Percentiles rank a stretch among this genome's conserved stretches.
Conservation (phyloP, 1,140 invertebrate species). For the Leucophenga varia region DNA sequence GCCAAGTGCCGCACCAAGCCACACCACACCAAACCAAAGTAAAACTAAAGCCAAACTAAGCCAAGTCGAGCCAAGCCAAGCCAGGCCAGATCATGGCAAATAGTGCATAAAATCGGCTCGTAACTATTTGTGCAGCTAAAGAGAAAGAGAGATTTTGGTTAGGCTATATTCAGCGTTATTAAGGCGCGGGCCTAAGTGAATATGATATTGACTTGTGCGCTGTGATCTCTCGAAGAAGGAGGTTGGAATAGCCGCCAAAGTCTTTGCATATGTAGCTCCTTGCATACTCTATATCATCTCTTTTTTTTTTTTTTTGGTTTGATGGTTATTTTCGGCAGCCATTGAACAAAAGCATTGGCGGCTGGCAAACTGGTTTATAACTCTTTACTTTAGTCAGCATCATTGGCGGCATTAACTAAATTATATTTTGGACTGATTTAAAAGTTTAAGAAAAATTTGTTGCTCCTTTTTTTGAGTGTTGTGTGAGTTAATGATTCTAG, state of each 20-base stretch:
- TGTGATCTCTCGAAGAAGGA: neutral
- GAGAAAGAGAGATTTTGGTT: too few relatives aligned
- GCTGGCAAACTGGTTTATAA: slow-evolving; percentile 40
- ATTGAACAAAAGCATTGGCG: slow-evolving; percentile 33
- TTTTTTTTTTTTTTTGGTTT: too few relatives aligned
- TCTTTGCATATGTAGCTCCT: too few relatives aligned
- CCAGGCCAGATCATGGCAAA: slow-evolving; percentile 26
- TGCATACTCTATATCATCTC: too few relatives aligned
- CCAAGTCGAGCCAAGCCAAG: slow-evolving; percentile 22
- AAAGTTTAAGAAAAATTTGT: too few relatives aligned
- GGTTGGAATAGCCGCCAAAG: neutral
- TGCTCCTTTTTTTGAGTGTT: too few relatives aligned
- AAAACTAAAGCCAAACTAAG: slow-evolving; percentile 2
- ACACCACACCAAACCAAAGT: too few relatives aligned
- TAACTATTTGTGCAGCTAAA: slow-evolving; percentile 32
- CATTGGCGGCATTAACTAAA: too few relatives aligned
- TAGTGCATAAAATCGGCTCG: slow-evolving; percentile 42
- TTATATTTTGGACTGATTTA: too few relatives aligned
- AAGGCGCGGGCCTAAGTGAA: neutral
- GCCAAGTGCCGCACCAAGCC: slow-evolving; percentile 29
- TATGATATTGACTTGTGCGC: neutral
- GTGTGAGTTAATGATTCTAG: too few relatives aligned
- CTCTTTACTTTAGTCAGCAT: slow-evolving; percentile 33
- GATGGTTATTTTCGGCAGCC: slow-evolving; percentile 41
- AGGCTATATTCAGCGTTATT: slow-evolving; percentile 5